Percentiles rank a stretch among this genome's conserved stretches.
phyloP scores from a whole-genome alignment of 2,888 invertebrate species.

The Cantharis lateralis region DNA sequence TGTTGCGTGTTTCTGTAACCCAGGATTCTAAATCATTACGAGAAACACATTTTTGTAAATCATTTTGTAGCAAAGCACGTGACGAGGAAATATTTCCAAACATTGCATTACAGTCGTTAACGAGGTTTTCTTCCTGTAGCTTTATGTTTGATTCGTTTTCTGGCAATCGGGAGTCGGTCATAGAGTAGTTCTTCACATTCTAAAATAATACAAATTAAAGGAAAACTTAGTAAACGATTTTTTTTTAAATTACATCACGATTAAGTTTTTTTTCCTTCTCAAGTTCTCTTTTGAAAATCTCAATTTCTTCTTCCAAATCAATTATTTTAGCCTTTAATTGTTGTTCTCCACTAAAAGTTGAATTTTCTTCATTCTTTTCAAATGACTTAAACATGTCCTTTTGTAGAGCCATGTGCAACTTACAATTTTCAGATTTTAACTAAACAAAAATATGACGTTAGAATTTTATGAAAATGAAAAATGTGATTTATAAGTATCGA shows the following conservation, averaged over 20 bases:
- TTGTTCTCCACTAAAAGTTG: neutral
- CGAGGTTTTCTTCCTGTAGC: neutral
- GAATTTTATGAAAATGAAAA: neutral
- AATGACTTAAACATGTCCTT: neutral
- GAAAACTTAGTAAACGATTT: neutral
- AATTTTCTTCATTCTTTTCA: neutral
- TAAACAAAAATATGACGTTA: neutral
- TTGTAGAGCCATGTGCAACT: neutral
- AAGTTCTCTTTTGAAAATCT: slow-evolving; percentile 17
- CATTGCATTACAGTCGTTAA: neutral
- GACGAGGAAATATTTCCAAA: neutral
- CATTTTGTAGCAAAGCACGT: neutral
- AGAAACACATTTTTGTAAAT: neutral
- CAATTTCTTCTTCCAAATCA: slow-evolving; percentile 3
- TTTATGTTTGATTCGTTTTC: neutral
- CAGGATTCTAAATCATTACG: neutral
- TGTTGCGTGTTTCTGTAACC: neutral
- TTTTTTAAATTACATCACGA: neutral
- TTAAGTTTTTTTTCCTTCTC: neutral
- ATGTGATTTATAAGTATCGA: no score
- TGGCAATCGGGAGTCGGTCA: neutral
- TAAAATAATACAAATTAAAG: neutral
- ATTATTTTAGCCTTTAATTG: neutral
- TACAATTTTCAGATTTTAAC: neutral
- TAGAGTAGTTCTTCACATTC: neutral